A percentile compares a stretch with the other conserved stretches of the same genome.
These are phyloP conservation scores for Isaurus tuberculatus DNA, from an alignment of 92 coral and sea anemone genomes.

Conservation along the genomic window DNA sequence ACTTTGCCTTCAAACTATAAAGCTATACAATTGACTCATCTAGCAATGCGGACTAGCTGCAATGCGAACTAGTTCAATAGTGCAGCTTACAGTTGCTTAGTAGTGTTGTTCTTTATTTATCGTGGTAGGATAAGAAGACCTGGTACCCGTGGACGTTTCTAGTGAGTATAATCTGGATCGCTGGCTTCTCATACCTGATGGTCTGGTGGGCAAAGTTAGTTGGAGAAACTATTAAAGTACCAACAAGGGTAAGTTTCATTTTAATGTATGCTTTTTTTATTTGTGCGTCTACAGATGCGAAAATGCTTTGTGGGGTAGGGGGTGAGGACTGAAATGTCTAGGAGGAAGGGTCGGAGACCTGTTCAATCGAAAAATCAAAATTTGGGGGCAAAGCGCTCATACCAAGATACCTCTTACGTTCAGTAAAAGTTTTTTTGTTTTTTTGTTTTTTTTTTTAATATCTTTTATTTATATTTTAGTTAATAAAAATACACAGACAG, in stretches of 20 bases:
- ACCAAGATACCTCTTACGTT: no score
- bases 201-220: slow-evolving; percentile 94
- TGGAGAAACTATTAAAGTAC: slow-evolving; percentile 81
- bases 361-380: not conserved
- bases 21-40: no score
- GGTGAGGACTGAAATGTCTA: not conserved
- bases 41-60: no score
- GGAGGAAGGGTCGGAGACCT: no score
- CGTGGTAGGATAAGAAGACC: slow-evolving; percentile 67
- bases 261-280: not conserved
- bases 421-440: no score
- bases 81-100: not conserved
- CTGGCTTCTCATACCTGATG: slow-evolving; percentile 79
- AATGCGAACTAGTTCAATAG: no score
- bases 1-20: no score
- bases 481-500: no score
- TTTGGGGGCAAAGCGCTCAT: no score
- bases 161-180: slow-evolving; percentile 89
- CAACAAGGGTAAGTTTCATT: slow-evolving; percentile 62
- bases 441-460: no score
- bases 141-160: slow-evolving; percentile 86
- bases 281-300: no score
- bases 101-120: not conserved
- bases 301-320: not conserved
- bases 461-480: no score